These are phyloP conservation scores for Apocheima hispidaria DNA, from an alignment of 2,888 invertebrate species.

Conservation along the genomic window DNA sequence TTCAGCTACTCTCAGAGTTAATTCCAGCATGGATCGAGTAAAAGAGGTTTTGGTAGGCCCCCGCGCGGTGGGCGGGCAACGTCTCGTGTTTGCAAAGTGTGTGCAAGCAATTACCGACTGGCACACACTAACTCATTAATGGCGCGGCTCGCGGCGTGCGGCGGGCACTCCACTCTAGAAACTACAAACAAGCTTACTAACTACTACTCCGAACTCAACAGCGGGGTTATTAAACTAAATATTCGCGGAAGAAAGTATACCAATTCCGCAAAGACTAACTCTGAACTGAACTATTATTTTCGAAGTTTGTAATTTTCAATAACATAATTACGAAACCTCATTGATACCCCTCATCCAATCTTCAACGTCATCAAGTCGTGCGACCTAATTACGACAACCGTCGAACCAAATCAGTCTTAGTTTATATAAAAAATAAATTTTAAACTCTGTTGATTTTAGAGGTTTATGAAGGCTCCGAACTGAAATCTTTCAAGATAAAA, in stretches of 20 bases:
- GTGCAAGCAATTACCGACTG: slow-evolving; percentile 3
- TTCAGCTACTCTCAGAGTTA: too few species aligned
- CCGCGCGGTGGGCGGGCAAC: background rate
- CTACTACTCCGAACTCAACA: background rate
- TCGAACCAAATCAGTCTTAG: too few species aligned
- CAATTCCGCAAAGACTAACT: too few species aligned
- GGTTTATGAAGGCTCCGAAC: background rate
- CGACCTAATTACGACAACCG: too few species aligned
- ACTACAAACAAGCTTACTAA: background rate
- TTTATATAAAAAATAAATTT: too few species aligned
- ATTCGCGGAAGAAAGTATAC: background rate
- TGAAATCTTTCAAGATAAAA: slow-evolving; percentile 1
- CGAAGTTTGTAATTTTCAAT: too few species aligned
- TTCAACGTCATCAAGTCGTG: too few species aligned
- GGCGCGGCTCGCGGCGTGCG: too few species aligned
- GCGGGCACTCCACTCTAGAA: background rate
- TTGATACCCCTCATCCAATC: too few species aligned
- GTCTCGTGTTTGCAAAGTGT: background rate
- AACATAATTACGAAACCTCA: too few species aligned
- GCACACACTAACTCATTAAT: slow-evolving; percentile 2
- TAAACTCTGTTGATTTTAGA: too few species aligned
- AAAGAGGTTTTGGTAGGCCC: background rate
- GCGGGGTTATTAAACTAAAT: background rate
- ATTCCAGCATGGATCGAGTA: background rate
- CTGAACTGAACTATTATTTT: too few species aligned